Evolutionary conservation across 2,113 vertebrate genomes (phyloP).

Genomic region (Martes martes): DNA sequence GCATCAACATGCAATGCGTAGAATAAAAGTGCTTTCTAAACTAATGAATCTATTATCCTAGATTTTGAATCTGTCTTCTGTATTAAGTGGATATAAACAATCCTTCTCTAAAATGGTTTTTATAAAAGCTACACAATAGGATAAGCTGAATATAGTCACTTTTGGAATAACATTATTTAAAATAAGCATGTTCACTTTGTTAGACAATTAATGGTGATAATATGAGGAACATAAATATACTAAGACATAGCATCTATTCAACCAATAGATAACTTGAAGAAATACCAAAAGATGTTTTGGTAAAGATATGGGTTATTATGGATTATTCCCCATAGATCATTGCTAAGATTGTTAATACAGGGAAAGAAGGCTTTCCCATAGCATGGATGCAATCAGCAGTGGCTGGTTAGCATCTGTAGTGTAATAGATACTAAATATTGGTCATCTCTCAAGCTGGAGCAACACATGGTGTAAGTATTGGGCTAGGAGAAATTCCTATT

Average conservation of each 20-base stretch:
- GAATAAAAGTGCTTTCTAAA: background rate
- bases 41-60: background rate
- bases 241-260: background rate
- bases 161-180: background rate
- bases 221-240: background rate
- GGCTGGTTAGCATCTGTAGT: background rate
- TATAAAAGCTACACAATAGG: background rate
- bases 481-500: background rate
- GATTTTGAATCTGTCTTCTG: background rate
- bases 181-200: background rate
- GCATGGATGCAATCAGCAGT: background rate
- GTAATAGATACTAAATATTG: background rate
- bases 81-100: background rate
- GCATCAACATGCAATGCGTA: background rate
- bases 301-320: background rate
- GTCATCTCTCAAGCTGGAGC: background rate
- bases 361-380: background rate
- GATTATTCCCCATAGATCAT: background rate
- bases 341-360: background rate
- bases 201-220: background rate
- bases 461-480: fast-evolving
- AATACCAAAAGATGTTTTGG: background rate
- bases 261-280: background rate
- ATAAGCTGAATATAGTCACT: background rate
- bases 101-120: background rate